phyloP scores from a whole-genome alignment of 2,888 invertebrate genomes.

The Sinopyrophorus schimmeli region DNA sequence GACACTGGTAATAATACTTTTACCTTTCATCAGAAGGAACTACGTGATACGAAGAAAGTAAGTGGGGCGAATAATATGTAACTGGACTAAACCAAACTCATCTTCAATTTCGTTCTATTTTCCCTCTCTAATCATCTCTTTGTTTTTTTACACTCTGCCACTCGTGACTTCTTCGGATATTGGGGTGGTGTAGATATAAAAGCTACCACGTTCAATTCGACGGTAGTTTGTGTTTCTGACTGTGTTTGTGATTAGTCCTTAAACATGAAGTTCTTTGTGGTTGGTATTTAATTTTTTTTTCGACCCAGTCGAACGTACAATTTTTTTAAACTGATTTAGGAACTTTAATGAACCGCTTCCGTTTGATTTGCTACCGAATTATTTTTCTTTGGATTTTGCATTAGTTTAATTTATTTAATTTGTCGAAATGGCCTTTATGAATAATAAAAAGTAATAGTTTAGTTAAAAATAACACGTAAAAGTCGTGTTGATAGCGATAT shows the following conservation, averaged over 20 bases:
- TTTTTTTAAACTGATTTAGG: too few relatives aligned
- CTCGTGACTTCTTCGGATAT: neutral
- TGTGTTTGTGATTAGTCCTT: slow-evolving; percentile 16
- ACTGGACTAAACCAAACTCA: slow-evolving; percentile 20
- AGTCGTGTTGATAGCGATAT: too few relatives aligned
- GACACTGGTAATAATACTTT: slow-evolving; percentile 20
- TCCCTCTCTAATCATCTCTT: slow-evolving; percentile 12
- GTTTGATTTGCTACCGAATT: too few relatives aligned
- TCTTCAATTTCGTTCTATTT: slow-evolving; percentile 29
- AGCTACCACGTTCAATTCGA: slow-evolving; percentile 3
- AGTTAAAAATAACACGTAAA: too few relatives aligned
- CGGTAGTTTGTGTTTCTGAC: slow-evolving; percentile 25
- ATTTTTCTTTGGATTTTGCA: too few relatives aligned
- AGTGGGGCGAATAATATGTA: slow-evolving; percentile 21
- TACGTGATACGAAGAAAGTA: slow-evolving; percentile 24
- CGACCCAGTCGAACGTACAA: too few relatives aligned
- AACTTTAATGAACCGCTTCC: too few relatives aligned
- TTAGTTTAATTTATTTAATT: too few relatives aligned
- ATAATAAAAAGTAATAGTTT: too few relatives aligned
- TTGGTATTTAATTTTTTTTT: slow-evolving; percentile 19
- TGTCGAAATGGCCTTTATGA: too few relatives aligned
- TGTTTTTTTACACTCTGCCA: too few relatives aligned
- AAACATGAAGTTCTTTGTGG: slow-evolving; percentile 24
- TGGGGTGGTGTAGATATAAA: slow-evolving; percentile 26
- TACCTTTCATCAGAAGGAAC: slow-evolving; percentile 24